Evolutionary conservation across 1,140 invertebrate species (phyloP).

Genomic region (Vanessa tameamea): DNA sequence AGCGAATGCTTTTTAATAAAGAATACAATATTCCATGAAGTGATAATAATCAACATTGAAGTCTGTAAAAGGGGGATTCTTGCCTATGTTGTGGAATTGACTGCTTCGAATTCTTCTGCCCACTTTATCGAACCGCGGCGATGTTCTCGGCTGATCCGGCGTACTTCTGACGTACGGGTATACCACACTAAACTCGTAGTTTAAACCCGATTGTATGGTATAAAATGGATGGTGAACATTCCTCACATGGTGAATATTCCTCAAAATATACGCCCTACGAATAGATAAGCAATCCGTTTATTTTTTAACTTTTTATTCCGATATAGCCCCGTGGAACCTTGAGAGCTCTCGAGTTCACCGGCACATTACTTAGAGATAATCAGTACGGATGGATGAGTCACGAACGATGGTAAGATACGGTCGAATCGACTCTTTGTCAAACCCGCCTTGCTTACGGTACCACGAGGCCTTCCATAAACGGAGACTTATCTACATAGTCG

Average conservation of each 20-base stretch:
- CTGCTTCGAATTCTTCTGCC: too few species aligned
- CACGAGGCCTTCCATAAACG: constrained; percentile 10
- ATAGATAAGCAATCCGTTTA: background rate
- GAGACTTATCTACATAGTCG: background rate
- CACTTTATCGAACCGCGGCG: too few species aligned
- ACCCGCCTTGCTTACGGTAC: constrained; percentile 31
- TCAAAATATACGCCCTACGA: background rate
- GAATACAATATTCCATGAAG: constrained; percentile 14
- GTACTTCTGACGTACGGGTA: too few species aligned
- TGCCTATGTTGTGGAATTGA: too few species aligned
- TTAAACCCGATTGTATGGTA: too few species aligned
- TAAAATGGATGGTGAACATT: too few species aligned
- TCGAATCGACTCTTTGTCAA: constrained; percentile 54
- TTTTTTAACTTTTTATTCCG: constrained; percentile 9
- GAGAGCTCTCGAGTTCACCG: constrained; percentile 45
- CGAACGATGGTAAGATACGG: constrained; percentile 56
- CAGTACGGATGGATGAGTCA: constrained; percentile 57
- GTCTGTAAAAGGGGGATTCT: too few species aligned
- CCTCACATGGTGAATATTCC: background rate
- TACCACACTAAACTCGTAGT: too few species aligned
- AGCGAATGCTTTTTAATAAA: constrained; percentile 4
- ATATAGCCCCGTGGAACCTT: constrained; percentile 17
- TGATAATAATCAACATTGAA: background rate
- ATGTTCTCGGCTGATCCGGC: too few species aligned
- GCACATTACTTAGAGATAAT: constrained; percentile 58